Percentiles rank a stretch among this genome's conserved stretches.
phyloP scores from a whole-genome alignment of 2,113 vertebrate genomes.

The Chloebia gouldiae region DNA sequence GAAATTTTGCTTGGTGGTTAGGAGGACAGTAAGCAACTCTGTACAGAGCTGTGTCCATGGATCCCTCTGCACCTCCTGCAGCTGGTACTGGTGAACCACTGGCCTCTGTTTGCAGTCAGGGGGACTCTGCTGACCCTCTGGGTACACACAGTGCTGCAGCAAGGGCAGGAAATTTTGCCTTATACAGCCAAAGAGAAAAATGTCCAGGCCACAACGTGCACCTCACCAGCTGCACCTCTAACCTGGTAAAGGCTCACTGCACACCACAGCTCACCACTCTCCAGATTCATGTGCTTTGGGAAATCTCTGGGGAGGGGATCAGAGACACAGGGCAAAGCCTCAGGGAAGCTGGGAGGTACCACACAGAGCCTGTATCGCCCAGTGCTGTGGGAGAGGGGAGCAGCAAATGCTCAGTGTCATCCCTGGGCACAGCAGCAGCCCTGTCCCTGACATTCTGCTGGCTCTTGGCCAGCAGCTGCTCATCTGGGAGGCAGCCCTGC shows the following conservation, averaged over 20 bases:
- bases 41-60: background rate
- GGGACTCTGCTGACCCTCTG: background rate
- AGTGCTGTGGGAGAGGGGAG: fast-evolving
- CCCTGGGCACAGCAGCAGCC: background rate
- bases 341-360: background rate
- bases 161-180: background rate
- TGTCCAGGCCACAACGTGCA: fast-evolving
- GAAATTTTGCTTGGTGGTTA: background rate
- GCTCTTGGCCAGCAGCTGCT: background rate
- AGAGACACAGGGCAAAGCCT: background rate
- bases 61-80: background rate
- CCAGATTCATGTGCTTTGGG: background rate
- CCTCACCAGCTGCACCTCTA: background rate
- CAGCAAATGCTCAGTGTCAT: fast-evolving
- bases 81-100: background rate
- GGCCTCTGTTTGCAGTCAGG: background rate
- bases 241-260: background rate
- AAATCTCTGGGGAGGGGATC: background rate
- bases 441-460: fast-evolving
- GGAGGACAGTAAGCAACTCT: background rate
- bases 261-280: background rate
- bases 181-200: background rate
- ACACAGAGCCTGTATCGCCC: fast-evolving
- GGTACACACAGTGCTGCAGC: background rate
- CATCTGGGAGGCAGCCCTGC: background rate